Percentiles rank a stretch among this genome's conserved stretches.
phyloP scores from a whole-genome alignment of 2,888 invertebrate genomes.

The Chironomus tentans region DNA sequence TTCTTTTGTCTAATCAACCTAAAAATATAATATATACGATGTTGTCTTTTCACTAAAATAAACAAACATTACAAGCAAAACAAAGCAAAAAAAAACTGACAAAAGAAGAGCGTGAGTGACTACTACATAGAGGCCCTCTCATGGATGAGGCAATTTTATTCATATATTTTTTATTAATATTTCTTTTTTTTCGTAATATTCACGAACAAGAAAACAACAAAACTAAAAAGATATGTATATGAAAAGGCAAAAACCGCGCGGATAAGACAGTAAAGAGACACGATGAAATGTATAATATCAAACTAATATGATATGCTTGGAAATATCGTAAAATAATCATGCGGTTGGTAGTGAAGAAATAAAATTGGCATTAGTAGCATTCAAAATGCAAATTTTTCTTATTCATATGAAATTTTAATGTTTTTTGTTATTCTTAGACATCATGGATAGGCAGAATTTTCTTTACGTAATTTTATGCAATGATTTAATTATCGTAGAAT shows the following conservation, averaged over 20 bases:
- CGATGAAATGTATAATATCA: neutral
- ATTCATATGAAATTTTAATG: too few relatives aligned
- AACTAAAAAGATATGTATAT: neutral
- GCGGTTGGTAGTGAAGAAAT: neutral
- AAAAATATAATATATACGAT: neutral
- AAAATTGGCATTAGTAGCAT: neutral
- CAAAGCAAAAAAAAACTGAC: neutral
- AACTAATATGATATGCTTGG: neutral
- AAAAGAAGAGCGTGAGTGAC: neutral
- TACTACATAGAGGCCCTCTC: neutral
- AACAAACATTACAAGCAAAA: neutral
- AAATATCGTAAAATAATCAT: neutral
- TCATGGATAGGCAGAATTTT: too few relatives aligned
- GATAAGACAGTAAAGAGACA: neutral
- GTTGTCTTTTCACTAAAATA: neutral
- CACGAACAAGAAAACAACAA: neutral
- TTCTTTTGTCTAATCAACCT: neutral
- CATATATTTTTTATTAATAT: neutral
- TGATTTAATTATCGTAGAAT: too few relatives aligned
- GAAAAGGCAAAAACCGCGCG: neutral
- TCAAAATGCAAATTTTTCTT: too few relatives aligned
- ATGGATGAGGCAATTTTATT: constrained; percentile 11
- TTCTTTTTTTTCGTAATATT: neutral
- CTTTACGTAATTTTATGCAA: too few relatives aligned
- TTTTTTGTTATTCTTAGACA: too few relatives aligned